Conservation (phyloP, 2,797 vertebrate species). For the Coregonus suidteri region DNA sequence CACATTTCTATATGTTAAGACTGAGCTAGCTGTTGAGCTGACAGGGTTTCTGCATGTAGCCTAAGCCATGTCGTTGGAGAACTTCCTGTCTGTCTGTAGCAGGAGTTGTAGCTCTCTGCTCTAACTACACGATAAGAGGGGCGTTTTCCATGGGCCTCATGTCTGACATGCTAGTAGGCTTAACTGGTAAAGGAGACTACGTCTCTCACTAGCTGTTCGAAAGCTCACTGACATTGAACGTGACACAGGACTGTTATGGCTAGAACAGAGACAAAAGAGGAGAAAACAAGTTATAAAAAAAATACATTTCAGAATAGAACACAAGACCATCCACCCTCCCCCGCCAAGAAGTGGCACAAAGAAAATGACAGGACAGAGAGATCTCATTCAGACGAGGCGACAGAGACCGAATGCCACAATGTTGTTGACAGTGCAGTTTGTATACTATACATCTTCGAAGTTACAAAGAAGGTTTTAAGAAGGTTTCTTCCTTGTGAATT, state of each 20-base stretch:
- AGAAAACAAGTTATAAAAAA: slow-evolving; percentile 36
- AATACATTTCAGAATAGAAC: slow-evolving; percentile 35
- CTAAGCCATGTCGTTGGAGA: neutral
- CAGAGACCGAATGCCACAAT: slow-evolving; percentile 28
- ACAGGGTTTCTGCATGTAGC: neutral
- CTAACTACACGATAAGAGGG: neutral
- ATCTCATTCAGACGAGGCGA: slow-evolving; percentile 29
- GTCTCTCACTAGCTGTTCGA: neutral
- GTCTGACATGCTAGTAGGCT: neutral
- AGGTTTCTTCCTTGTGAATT: too few species aligned
- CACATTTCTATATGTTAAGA: too few species aligned
- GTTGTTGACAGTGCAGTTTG: neutral
- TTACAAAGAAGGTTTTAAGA: too few species aligned
- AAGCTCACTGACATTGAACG: slow-evolving; percentile 16
- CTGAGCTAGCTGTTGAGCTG: neutral
- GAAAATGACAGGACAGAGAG: slow-evolving; percentile 38
- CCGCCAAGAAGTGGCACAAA: slow-evolving; percentile 24
- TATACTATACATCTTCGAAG: neutral
- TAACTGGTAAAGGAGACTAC: neutral
- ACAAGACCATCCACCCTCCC: slow-evolving; percentile 13
- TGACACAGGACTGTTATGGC: slow-evolving; percentile 14
- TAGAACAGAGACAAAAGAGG: slow-evolving; percentile 21
- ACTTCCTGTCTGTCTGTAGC: neutral
- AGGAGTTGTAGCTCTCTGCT: neutral
- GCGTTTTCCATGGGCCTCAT: neutral